A percentile compares a stretch with the other conserved stretches of the same genome.
phyloP scores from a whole-genome alignment of 2,113 vertebrate species.

The Bubo scandiacus region DNA sequence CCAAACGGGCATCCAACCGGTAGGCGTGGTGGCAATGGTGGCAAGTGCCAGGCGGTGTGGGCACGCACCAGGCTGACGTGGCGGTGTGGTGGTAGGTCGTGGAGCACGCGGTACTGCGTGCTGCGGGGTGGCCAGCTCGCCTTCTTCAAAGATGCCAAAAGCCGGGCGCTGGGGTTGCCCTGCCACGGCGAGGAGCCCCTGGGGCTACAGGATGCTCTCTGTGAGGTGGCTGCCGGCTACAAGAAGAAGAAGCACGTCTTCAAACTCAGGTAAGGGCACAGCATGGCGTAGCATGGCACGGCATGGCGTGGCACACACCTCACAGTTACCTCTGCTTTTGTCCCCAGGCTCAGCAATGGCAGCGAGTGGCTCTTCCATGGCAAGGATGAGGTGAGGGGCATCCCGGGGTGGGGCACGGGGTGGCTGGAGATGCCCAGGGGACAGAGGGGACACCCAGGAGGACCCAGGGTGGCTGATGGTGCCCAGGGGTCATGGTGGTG shows the following conservation, averaged over 20 bases:
- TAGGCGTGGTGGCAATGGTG: not conserved
- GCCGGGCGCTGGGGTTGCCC: slow-evolving; percentile 80
- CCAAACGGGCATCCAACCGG: slow-evolving; percentile 92
- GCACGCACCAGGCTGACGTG: slow-evolving; percentile 12
- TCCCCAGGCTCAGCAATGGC: slow-evolving; percentile 86
- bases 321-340: not conserved
- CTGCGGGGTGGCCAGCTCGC: slow-evolving; percentile 85
- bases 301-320: not conserved
- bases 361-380: slow-evolving; percentile 95
- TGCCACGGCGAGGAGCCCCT: slow-evolving; percentile 91
- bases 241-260: slow-evolving; percentile 97
- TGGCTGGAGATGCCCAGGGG: not conserved
- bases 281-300: rapidly evolving
- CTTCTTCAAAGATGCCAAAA: slow-evolving; percentile 92
- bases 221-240: slow-evolving; percentile 87
- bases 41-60: slow-evolving; percentile 55
- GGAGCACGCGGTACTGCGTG: slow-evolving; percentile 93
- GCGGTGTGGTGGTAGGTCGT: slow-evolving; percentile 78
- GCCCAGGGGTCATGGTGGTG: no score
- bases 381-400: slow-evolving; percentile 89
- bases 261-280: slow-evolving; percentile 82
- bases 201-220: slow-evolving; percentile 79
- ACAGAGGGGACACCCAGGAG: not conserved
- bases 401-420: not conserved
- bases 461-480: no score